Conservation (phyloP, 2,888 invertebrate genomes). For the Lycaena phlaeas region DNA sequence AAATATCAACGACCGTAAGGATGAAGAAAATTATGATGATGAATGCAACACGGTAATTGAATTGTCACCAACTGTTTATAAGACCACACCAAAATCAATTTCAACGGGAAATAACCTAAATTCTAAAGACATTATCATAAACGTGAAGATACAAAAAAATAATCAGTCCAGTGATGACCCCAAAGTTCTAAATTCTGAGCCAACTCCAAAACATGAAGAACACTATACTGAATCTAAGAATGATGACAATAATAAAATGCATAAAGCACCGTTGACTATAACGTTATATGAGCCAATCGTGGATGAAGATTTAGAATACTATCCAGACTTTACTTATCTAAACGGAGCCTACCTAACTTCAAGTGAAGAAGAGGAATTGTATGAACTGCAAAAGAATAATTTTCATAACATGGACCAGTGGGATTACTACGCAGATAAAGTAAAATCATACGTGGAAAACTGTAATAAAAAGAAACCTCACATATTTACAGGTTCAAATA, state of each 20-base stretch:
- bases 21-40: conserved; percentile 14
- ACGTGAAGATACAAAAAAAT: conserved; percentile 25
- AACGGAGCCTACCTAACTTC: conserved; percentile 27
- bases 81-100: conserved; percentile 1
- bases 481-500: too few species aligned
- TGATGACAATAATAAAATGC: not conserved
- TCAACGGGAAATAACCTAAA: not conserved
- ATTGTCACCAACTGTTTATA: not conserved
- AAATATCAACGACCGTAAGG: conserved; percentile 14
- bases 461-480: conserved; percentile 6
- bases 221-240: not conserved
- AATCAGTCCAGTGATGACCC: conserved; percentile 24
- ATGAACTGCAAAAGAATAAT: conserved; percentile 24
- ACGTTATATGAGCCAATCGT: not conserved
- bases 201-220: not conserved
- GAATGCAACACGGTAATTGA: conserved; percentile 10
- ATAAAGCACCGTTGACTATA: not conserved
- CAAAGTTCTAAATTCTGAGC: conserved; percentile 26
- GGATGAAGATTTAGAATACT: conserved; percentile 34
- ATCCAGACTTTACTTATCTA: conserved; percentile 43
- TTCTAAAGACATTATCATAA: conserved; percentile 18
- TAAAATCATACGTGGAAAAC: conserved; percentile 5
- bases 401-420: not conserved
- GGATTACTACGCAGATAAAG: conserved; percentile 4
- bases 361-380: conserved; percentile 30